Base-by-base conservation (phyloP, 2,888 invertebrate species). In the Chironomus tentans region DNA sequence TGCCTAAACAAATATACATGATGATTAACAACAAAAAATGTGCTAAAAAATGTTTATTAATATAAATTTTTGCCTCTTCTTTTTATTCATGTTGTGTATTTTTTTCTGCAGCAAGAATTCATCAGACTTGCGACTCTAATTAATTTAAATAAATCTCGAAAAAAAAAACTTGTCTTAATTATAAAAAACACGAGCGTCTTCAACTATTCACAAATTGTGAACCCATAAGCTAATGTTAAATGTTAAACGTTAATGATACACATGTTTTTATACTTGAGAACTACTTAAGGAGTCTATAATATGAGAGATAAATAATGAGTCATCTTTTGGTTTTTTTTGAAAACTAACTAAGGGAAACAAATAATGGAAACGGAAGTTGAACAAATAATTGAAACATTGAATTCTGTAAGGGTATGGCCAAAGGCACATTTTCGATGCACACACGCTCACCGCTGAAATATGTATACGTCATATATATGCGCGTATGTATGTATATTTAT, bases 151-250 rank as follows among this genome's bases (percentile, higher is more conserved):
- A 65, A 65, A 65, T 65, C 65, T 65, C 38, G 24, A 56, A 56
- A 65, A 13, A 70, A 70, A 70, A 70, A 50, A 13, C 21, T 46
- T 70, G 70, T 70, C 50, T 70, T 70, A 70, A 70, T 70, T 70
- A 70, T 15, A 28, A 22, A 69, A 21, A 70, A 70, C 70, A 70
- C 24, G 65, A 70, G 70, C 50, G 13, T 47, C 68, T 68, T 68
- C 68, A 28, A 68, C 70, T 71, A 28, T 47, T 73, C 72, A 73
- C 72, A 73, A 73, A 73, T 73, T 73, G 62, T 56, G 28, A 22
- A 61, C 62, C 21, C 38, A 46, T 70, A 21, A 47, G 22, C 48
- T 65, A 65, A 65, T 65, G 65, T 65, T 65, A 65, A 73, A 73
- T 62, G 62, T 24, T 38, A 38, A 38, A 38, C 38, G 38, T 38